phyloP scores from a whole-genome alignment of 2,888 invertebrate genomes.

The Noctua pronuba region DNA sequence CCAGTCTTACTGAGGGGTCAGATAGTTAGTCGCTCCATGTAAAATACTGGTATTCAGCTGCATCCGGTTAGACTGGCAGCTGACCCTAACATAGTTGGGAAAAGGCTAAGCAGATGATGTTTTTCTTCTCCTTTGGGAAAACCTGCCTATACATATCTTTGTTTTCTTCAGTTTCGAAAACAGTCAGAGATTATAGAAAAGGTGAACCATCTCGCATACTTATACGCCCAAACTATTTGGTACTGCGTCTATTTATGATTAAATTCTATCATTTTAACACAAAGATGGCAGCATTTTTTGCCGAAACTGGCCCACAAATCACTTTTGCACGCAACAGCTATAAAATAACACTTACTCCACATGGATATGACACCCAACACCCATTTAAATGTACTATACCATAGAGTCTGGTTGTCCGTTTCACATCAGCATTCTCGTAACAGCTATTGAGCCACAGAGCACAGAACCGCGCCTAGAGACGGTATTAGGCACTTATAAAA shows the following conservation, averaged over 20 bases:
- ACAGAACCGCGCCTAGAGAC: not conserved
- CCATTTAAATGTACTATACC: slow-evolving; percentile 33
- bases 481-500: not conserved
- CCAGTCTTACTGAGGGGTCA: no score
- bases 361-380: slow-evolving; percentile 9
- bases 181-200: not conserved
- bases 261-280: not conserved
- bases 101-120: no score
- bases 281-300: not conserved
- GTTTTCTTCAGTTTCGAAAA: not conserved
- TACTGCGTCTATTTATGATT: not conserved
- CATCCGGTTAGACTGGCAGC: no score
- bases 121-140: no score
- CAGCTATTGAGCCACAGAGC: slow-evolving; percentile 65
- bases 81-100: no score
- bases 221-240: not conserved
- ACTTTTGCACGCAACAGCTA: not conserved
- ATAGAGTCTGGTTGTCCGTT: slow-evolving; percentile 46
- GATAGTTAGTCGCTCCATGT: no score
- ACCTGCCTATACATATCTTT: no score
- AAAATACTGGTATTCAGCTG: no score
- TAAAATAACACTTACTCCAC: slow-evolving; percentile 43
- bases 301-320: not conserved
- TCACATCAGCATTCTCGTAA: slow-evolving; percentile 78
- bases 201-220: no score